phyloP scores from a whole-genome alignment of 2,888 invertebrate genomes.

The Erpobdella octoculata region DNA sequence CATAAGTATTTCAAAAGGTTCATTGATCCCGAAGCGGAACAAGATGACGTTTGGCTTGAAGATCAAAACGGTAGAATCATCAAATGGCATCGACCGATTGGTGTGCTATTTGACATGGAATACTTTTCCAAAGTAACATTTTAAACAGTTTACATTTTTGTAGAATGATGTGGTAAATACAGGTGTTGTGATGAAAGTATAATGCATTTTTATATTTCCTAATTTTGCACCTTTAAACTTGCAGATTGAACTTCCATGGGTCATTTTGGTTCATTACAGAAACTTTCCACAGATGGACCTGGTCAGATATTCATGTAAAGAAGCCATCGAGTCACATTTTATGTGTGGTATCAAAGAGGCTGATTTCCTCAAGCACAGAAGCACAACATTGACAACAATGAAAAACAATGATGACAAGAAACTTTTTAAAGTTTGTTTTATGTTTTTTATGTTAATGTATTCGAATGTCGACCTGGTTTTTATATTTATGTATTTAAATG shows the following conservation, averaged over 20 bases:
- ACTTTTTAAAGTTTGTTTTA: slow-evolving; percentile 56
- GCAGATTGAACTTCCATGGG: slow-evolving; percentile 70
- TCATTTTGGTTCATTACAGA: slow-evolving; percentile 78
- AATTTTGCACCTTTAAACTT: background rate
- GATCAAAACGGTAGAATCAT: slow-evolving; percentile 75
- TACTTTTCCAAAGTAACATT: background rate
- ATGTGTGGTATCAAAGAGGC: slow-evolving; percentile 94
- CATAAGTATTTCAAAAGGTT: slow-evolving; percentile 73
- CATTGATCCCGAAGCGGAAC: slow-evolving; percentile 58
- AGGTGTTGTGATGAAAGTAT: background rate
- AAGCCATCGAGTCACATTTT: slow-evolving; percentile 84
- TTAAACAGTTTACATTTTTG: background rate
- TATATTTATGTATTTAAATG: too few relatives aligned
- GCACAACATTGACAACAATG: slow-evolving; percentile 57
- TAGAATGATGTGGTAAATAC: background rate
- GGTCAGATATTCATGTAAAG: slow-evolving; percentile 72
- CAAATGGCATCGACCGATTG: slow-evolving; percentile 71
- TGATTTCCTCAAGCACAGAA: slow-evolving; percentile 89
- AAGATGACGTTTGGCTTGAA: slow-evolving; percentile 83
- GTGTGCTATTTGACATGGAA: slow-evolving; percentile 78
- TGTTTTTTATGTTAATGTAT: background rate
- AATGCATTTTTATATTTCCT: background rate
- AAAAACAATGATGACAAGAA: slow-evolving; percentile 88
- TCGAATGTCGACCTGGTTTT: background rate
- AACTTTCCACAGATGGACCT: slow-evolving; percentile 83